phyloP scores from a whole-genome alignment of 2,113 vertebrate genomes.

The Chloropsis hardwickii region DNA sequence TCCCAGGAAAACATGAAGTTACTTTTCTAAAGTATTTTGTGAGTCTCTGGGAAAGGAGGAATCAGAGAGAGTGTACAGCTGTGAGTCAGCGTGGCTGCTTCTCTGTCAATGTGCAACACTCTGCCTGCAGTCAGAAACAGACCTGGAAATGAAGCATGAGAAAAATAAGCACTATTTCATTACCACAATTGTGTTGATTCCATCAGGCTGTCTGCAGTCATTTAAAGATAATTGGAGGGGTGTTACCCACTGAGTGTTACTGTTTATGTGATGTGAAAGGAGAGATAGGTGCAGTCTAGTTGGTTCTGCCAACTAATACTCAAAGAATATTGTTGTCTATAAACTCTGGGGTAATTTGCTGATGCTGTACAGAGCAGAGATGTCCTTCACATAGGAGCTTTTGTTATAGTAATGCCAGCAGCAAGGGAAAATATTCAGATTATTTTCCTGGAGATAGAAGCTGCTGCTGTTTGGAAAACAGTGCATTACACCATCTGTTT shows the following conservation, averaged over 20 bases:
- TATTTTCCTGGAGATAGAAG: constrained; percentile 44
- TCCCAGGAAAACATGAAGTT: neutral
- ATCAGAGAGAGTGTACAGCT: neutral
- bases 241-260: neutral
- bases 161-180: neutral
- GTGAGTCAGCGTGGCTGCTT: neutral
- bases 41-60: neutral
- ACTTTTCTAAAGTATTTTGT: neutral
- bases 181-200: neutral
- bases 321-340: neutral
- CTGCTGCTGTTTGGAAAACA: constrained; percentile 40
- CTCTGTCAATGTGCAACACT: neutral
- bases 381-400: neutral
- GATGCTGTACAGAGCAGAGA: neutral
- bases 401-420: neutral
- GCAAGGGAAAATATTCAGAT: constrained; percentile 35
- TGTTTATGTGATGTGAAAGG: neutral
- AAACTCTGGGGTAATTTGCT: neutral
- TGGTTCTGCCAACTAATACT: neutral
- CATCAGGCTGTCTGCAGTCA: neutral
- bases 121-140: neutral
- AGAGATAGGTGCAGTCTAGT: neutral
- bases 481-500: constrained; percentile 63
- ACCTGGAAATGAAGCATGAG: neutral
- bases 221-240: neutral